phyloP scores from a whole-genome alignment of 30 jellyfish, hydroid and myxozoan species.

The Aurelia sp. region DNA sequence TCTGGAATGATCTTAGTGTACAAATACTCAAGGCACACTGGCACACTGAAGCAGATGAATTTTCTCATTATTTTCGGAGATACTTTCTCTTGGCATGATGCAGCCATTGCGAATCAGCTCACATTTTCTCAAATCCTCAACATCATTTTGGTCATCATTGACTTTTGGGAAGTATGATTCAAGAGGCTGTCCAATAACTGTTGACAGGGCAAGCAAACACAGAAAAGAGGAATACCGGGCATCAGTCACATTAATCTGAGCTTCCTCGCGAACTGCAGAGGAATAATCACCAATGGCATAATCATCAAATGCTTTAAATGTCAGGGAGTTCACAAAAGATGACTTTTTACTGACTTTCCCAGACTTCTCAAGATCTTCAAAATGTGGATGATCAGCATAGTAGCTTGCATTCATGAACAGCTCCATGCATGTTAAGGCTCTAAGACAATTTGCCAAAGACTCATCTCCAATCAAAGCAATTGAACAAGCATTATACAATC shows the following conservation, averaged over 20 bases:
- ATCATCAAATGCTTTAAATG: conserved; percentile 13
- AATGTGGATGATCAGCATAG: conserved; percentile 39
- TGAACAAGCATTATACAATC: conserved; percentile 46
- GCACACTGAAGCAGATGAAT: conserved; percentile 56
- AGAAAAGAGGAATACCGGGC: conserved; percentile 29
- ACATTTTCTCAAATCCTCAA: not conserved
- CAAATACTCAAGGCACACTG: conserved; percentile 30
- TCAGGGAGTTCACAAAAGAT: not conserved
- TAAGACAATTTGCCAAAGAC: conserved; percentile 8
- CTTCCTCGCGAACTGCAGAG: conserved; percentile 24
- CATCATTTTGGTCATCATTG: not conserved
- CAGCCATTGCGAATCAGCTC: conserved; percentile 26
- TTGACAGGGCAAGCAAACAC: conserved; percentile 43
- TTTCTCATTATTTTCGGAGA: not conserved
- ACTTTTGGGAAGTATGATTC: conserved; percentile 42
- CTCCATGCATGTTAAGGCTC: conserved; percentile 34
- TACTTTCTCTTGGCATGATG: conserved; percentile 7
- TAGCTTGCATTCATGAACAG: conserved; percentile 3
- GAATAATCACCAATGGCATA: not conserved
- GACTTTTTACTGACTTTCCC: not conserved
- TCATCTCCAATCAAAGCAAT: conserved; percentile 58
- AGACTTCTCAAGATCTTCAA: conserved; percentile 1
- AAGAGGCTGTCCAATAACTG: conserved; percentile 28
- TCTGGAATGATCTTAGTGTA: not conserved
- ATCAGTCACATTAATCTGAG: not conserved